phyloP scores from a whole-genome alignment of 1,140 invertebrate genomes.

The Aethina tumida region DNA sequence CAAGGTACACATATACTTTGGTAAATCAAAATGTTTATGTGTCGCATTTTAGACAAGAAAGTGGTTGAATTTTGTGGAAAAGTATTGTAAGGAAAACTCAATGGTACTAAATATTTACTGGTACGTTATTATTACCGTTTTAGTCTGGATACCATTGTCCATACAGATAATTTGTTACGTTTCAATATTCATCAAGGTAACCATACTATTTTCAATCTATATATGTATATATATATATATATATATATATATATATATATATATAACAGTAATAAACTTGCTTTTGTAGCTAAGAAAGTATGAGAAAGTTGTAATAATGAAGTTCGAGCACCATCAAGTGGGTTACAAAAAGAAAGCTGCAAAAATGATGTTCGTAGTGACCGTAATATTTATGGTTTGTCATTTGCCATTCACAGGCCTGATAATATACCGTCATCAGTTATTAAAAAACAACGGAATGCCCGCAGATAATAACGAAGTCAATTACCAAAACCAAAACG shows the following conservation, averaged over 20 bases:
- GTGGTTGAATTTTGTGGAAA: constrained; percentile 60
- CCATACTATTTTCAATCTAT: background rate
- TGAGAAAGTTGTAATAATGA: constrained; percentile 42
- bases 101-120: constrained; percentile 55
- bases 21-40: background rate
- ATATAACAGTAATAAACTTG: constrained; percentile 8
- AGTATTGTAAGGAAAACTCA: constrained; percentile 55
- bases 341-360: constrained; percentile 55
- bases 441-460: constrained; percentile 28
- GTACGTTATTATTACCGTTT: constrained; percentile 56
- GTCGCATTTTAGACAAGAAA: constrained; percentile 43
- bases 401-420: constrained; percentile 58
- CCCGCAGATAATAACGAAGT: constrained; percentile 14
- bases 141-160: constrained; percentile 60
- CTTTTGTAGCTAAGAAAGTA: constrained; percentile 45
- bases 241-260: constrained; percentile 1
- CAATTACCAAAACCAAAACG: no score
- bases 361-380: constrained; percentile 57
- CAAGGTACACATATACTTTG: constrained; percentile 35
- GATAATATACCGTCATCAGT: constrained; percentile 49
- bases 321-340: constrained; percentile 43
- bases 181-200: constrained; percentile 53
- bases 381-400: constrained; percentile 54
- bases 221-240: no score
- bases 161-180: constrained; percentile 58